A percentile compares a stretch with the other conserved stretches of the same genome.
Evolutionary conservation across 2,113 vertebrate species (phyloP).

Genomic region (Sphyrna mokarran): DNA sequence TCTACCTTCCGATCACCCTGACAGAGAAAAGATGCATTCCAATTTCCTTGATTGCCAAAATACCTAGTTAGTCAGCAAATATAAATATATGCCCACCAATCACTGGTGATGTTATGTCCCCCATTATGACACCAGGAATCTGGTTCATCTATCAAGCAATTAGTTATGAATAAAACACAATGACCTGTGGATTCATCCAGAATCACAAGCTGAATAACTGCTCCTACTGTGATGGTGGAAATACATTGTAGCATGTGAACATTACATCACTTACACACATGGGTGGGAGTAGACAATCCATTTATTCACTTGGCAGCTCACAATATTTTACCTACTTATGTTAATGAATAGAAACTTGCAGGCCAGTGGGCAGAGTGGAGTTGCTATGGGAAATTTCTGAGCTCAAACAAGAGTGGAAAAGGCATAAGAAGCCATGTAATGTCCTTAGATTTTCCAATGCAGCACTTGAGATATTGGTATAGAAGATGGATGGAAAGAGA

Average conservation of each 20-base stretch:
- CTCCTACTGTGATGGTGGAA: not conserved
- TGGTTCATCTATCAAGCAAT: not conserved
- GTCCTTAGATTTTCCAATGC: too few relatives aligned
- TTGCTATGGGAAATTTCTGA: not conserved
- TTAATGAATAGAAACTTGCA: not conserved
- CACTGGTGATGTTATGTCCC: not conserved
- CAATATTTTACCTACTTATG: not conserved
- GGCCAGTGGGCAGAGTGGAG: not conserved
- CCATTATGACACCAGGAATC: not conserved
- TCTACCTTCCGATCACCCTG: not conserved
- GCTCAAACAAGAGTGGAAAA: too few relatives aligned
- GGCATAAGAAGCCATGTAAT: too few relatives aligned
- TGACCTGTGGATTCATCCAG: not conserved
- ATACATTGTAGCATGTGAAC: not conserved
- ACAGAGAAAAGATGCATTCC: slow-evolving; percentile 5
- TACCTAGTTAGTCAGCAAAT: not conserved
- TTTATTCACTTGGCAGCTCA: not conserved
- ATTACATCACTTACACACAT: not conserved
- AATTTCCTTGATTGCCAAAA: not conserved
- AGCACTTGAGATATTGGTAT: too few relatives aligned
- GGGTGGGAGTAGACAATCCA: not conserved
- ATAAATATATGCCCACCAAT: not conserved
- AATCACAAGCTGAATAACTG: not conserved
- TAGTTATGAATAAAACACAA: not conserved
- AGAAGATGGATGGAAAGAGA: too few relatives aligned